Conservation (phyloP, 2,113 vertebrate species). For the Garra rufa region DNA sequence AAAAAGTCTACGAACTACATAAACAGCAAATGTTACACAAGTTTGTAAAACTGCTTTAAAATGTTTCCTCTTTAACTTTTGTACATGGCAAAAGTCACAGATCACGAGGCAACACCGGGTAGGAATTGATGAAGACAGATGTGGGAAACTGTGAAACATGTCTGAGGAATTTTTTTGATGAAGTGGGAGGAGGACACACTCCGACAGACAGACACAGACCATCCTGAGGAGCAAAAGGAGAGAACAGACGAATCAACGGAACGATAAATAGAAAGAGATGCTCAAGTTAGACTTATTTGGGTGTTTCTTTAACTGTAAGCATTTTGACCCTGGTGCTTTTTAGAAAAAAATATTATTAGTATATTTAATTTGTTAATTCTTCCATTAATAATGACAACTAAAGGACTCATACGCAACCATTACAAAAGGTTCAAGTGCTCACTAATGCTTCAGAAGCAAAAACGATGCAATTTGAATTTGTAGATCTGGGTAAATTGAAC, state of each 20-base stretch:
- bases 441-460: too few species aligned
- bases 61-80: not conserved
- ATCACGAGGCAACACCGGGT: not conserved
- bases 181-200: conserved; percentile 1
- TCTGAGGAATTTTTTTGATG: conserved; percentile 19
- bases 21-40: conserved; percentile 11
- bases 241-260: not conserved
- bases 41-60: conserved; percentile 12
- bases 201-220: not conserved
- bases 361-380: not conserved
- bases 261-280: not conserved
- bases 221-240: conserved; percentile 22
- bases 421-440: too few species aligned
- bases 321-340: not conserved
- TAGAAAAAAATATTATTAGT: not conserved
- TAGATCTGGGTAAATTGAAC: too few species aligned
- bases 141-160: conserved; percentile 23
- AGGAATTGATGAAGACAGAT: conserved; percentile 38
- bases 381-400: not conserved
- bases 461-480: too few species aligned
- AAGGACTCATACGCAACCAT: too few species aligned
- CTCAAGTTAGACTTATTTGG: not conserved
- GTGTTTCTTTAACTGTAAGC: not conserved
- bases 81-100: conserved; percentile 12
- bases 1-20: conserved; percentile 11